phyloP scores from a whole-genome alignment of 2,888 invertebrate genomes.

The Phania funesta region DNA sequence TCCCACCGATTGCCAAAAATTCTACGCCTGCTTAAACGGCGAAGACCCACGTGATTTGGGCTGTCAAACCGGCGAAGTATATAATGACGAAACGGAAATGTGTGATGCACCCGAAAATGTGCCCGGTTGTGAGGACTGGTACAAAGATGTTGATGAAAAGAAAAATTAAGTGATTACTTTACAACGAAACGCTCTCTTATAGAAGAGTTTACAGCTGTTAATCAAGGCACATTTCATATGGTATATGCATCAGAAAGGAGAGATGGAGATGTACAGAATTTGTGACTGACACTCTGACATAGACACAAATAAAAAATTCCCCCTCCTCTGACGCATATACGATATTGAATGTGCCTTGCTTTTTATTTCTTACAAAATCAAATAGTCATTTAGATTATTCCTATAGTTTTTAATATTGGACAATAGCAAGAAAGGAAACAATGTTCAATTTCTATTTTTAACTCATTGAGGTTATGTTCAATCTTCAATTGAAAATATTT shows the following conservation, averaged over 20 bases:
- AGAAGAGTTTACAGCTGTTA: conserved; percentile 66
- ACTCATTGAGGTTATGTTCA: conserved; percentile 55
- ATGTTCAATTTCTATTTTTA: conserved; percentile 17
- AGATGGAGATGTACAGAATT: too few species aligned
- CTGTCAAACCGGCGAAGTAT: conserved; percentile 93
- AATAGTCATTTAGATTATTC: conserved; percentile 69
- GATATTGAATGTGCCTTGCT: too few species aligned
- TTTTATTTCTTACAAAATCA: conserved; percentile 62
- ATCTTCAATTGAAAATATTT: conserved; percentile 41
- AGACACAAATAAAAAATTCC: too few species aligned
- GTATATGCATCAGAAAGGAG: too few species aligned
- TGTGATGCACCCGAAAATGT: conserved; percentile 96
- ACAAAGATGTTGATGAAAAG: conserved; percentile 89
- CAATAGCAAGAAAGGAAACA: background rate
- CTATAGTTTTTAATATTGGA: conserved; percentile 65
- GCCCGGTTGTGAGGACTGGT: conserved; percentile 95
- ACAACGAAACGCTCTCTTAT: conserved; percentile 40
- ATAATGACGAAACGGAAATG: conserved; percentile 90
- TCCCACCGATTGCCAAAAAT: conserved; percentile 93
- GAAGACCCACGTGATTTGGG: conserved; percentile 93
- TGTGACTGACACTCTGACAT: too few species aligned
- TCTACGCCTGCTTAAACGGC: conserved; percentile 94
- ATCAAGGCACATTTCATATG: too few species aligned
- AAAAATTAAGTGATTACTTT: conserved; percentile 73
- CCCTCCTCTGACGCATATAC: too few species aligned